Conservation (phyloP, 2,888 invertebrate species). For the Acholoe squamosa region DNA sequence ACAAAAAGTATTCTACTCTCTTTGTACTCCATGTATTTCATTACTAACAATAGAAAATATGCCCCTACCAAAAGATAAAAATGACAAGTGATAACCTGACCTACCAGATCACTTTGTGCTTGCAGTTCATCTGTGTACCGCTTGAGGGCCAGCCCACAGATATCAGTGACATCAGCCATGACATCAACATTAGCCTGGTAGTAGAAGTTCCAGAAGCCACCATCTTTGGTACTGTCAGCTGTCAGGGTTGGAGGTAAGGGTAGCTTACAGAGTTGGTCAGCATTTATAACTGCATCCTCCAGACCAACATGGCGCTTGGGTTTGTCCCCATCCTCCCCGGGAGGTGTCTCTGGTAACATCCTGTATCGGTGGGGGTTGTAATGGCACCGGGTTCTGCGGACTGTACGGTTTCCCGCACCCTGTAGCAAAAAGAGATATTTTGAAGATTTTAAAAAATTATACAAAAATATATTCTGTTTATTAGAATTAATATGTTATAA, state of each 20-base stretch:
- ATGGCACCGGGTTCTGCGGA: background rate
- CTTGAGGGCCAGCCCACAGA: background rate
- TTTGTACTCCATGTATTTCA: no score
- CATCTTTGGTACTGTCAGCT: conserved; percentile 28
- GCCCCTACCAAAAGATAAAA: no score
- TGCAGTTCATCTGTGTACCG: conserved; percentile 34
- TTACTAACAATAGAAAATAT: no score
- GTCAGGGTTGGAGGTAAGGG: background rate
- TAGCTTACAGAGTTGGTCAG: conserved; percentile 42
- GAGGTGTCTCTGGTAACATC: conserved; percentile 55
- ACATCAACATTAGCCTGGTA: conserved; percentile 32
- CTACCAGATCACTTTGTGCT: conserved; percentile 8
- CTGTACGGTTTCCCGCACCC: background rate
- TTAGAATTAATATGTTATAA: no score
- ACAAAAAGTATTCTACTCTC: no score
- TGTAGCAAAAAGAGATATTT: no score
- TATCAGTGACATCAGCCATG: conserved; percentile 25
- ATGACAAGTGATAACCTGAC: no score
- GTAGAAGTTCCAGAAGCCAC: conserved; percentile 28
- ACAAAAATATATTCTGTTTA: no score
- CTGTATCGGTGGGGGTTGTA: conserved; percentile 22
- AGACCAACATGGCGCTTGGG: background rate
- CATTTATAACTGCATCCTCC: conserved; percentile 37
- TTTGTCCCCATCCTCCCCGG: background rate
- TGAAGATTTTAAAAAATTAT: no score